Evolutionary conservation across 2,888 invertebrate genomes (phyloP).

Genomic region (Biston betularia): DNA sequence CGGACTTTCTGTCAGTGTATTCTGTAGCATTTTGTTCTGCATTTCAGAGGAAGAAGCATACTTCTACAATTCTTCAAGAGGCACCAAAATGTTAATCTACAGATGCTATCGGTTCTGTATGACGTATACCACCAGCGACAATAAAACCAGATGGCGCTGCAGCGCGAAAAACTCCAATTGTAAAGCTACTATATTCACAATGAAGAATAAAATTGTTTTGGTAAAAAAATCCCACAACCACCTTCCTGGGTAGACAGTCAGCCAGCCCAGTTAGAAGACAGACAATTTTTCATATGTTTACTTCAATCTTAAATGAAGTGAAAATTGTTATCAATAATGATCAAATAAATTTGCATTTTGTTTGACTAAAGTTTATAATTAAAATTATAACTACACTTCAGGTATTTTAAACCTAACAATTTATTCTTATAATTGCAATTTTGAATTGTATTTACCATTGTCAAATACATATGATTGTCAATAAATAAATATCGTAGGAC

Average conservation of each 20-base stretch:
- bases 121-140: background rate
- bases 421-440: too few relatives aligned
- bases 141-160: slow-evolving; percentile 14
- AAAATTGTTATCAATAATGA: too few relatives aligned
- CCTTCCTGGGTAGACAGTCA: background rate
- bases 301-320: too few relatives aligned
- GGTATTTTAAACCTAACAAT: too few relatives aligned
- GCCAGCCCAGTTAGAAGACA: too few relatives aligned
- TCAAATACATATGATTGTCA: too few relatives aligned
- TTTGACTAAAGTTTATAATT: too few relatives aligned
- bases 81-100: background rate
- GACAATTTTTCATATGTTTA: too few relatives aligned
- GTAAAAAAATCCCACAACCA: background rate
- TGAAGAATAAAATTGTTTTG: background rate
- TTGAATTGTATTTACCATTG: too few relatives aligned
- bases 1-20: background rate
- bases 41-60: background rate
- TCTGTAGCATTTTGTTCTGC: background rate
- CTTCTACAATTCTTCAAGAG: background rate
- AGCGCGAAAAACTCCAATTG: background rate
- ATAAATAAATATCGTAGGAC: too few relatives aligned
- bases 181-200: slow-evolving; percentile 6
- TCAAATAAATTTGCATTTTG: too few relatives aligned
- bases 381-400: too few relatives aligned
- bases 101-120: background rate